These are phyloP conservation scores for Antechinus stuartii DNA, from an alignment of 2,113 vertebrate species.

Conservation along the genomic window DNA sequence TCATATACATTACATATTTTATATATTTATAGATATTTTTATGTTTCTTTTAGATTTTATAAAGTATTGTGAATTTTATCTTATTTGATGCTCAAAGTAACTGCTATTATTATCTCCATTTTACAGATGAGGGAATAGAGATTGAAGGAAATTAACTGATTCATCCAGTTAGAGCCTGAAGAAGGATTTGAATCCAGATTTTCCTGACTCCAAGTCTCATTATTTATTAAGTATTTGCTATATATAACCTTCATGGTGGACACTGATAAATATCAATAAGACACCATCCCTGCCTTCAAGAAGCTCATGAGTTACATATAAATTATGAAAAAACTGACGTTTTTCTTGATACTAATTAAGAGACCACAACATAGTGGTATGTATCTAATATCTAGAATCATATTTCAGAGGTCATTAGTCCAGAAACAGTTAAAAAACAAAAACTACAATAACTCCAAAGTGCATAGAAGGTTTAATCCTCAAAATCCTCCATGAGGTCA, in stretches of 20 bases:
- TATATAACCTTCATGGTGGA: too few species aligned
- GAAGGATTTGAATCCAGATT: neutral
- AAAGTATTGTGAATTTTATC: neutral
- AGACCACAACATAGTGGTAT: neutral
- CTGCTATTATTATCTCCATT: neutral
- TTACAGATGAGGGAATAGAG: neutral
- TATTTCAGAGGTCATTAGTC: neutral
- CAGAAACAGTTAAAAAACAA: neutral
- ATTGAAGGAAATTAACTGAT: neutral
- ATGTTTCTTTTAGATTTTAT: too few species aligned
- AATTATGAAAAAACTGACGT: neutral
- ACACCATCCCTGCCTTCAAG: neutral
- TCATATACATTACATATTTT: neutral
- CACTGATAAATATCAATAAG: neutral
- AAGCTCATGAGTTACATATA: too few species aligned
- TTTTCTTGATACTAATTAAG: neutral
- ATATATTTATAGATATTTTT: too few species aligned
- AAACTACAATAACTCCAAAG: rapidly evolving
- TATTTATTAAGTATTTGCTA: neutral
- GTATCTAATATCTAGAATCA: neutral
- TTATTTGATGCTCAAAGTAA: neutral
- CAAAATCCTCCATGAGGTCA: rapidly evolving
- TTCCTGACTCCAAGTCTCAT: neutral
- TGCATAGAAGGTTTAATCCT: neutral
- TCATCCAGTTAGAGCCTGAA: neutral